phyloP scores from a whole-genome alignment of 2,888 invertebrate species.

The Julus scandinavius region DNA sequence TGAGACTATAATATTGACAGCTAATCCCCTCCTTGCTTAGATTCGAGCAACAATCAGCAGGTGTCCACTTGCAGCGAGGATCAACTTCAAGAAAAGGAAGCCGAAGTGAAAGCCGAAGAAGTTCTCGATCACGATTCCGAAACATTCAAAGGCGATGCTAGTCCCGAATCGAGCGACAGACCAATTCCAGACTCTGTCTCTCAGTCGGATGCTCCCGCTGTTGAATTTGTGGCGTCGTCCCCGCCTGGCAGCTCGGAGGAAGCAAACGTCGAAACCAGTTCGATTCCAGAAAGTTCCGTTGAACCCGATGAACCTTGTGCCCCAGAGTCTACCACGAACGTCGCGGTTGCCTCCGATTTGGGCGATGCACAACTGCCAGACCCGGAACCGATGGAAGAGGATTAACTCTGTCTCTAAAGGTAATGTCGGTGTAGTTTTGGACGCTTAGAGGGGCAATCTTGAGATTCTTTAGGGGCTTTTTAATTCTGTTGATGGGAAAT shows the following conservation, averaged over 20 bases:
- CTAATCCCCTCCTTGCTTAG: background rate
- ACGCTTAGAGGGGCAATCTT: background rate
- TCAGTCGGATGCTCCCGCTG: background rate
- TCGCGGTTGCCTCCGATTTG: background rate
- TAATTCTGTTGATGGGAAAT: slow-evolving; percentile 9
- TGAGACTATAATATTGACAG: no score
- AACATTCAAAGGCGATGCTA: background rate
- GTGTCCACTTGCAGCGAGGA: slow-evolving; percentile 15
- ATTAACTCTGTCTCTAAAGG: slow-evolving; percentile 5
- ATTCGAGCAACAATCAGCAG: background rate
- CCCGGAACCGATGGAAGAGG: slow-evolving; percentile 42
- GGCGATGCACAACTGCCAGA: background rate
- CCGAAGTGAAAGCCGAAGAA: background rate
- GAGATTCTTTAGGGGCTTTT: background rate
- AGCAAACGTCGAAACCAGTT: background rate
- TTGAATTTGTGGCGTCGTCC: background rate
- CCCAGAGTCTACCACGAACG: background rate
- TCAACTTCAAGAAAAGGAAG: background rate
- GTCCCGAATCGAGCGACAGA: slow-evolving; percentile 19
- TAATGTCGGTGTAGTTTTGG: background rate
- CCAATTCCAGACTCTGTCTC: slow-evolving; percentile 47
- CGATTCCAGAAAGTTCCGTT: background rate
- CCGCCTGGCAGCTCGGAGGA: background rate
- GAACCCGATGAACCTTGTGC: background rate
- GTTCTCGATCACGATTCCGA: background rate